Conservation (phyloP, 2,888 invertebrate species). For the Epistrophe grossulariae region DNA sequence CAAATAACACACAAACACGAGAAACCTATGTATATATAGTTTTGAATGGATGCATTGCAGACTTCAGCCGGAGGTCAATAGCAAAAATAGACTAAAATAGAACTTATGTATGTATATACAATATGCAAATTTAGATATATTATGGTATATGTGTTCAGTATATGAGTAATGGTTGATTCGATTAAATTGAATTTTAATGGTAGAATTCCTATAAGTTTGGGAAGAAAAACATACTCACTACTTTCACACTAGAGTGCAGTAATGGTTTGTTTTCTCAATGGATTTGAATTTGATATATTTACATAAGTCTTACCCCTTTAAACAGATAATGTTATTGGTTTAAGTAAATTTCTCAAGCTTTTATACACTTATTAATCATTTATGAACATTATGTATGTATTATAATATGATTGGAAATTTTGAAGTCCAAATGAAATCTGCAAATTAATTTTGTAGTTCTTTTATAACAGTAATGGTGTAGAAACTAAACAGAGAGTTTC, state of each 20-base stretch:
- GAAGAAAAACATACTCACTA: background rate
- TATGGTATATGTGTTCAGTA: background rate
- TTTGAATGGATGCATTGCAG: constrained; percentile 12
- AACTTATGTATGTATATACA: too few species aligned
- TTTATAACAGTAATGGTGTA: too few species aligned
- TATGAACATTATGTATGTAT: too few species aligned
- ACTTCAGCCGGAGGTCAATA: constrained; percentile 24
- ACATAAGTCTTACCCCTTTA: background rate
- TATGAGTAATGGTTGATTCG: constrained; percentile 6
- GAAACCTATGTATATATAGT: background rate
- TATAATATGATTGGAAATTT: too few species aligned
- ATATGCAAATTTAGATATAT: background rate
- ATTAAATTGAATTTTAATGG: constrained; percentile 17
- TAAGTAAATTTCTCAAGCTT: too few species aligned
- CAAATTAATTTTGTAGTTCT: too few species aligned
- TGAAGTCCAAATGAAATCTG: too few species aligned
- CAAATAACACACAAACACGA: background rate
- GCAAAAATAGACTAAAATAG: background rate
- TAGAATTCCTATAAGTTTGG: background rate
- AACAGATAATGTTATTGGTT: too few species aligned
- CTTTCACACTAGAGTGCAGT: too few species aligned
- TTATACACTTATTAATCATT: too few species aligned
- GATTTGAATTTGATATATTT: background rate
- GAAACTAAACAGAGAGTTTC: too few species aligned
- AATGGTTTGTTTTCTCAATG: background rate